Percentiles rank a stretch among this genome's conserved stretches.
These are phyloP conservation scores for Turritopsis rubra DNA, from an alignment of 30 jellyfish, hydroid and myxozoan species.

Conservation along the genomic window DNA sequence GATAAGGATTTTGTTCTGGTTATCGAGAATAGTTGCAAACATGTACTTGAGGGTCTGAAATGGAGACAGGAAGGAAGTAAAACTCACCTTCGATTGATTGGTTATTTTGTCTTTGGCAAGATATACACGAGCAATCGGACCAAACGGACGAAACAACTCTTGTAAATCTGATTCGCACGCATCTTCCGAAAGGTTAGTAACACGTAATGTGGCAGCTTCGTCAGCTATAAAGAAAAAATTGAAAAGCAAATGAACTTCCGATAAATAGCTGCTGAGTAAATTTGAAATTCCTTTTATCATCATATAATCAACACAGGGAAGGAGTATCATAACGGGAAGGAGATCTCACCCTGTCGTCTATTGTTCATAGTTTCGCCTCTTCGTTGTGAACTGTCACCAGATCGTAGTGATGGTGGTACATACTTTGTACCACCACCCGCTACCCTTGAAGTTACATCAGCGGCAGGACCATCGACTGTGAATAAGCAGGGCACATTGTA, in stretches of 20 bases:
- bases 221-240: slow-evolving; percentile 45
- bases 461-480: slow-evolving; percentile 19
- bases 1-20: too few relatives aligned
- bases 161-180: slow-evolving; percentile 84
- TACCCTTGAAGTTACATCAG: slow-evolving; percentile 30
- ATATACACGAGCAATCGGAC: slow-evolving; percentile 87
- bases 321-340: not conserved
- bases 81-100: slow-evolving; percentile 79
- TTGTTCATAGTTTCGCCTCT: slow-evolving; percentile 93
- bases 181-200: slow-evolving; percentile 89
- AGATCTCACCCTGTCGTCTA: slow-evolving; percentile 34
- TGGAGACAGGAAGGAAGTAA: too few relatives aligned
- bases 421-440: slow-evolving; percentile 68
- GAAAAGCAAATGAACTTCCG: not conserved
- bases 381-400: slow-evolving; percentile 54
- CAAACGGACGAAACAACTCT: slow-evolving; percentile 95
- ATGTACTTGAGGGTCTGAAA: too few relatives aligned
- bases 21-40: too few relatives aligned
- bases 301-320: not conserved
- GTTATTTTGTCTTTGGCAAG: slow-evolving; percentile 94
- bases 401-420: slow-evolving; percentile 87
- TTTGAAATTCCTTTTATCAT: too few relatives aligned
- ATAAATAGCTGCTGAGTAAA: too few relatives aligned
- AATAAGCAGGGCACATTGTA: not conserved
- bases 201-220: slow-evolving; percentile 95